Conservation (phyloP, 2,888 invertebrate species). For the Microctonus brassicae region DNA sequence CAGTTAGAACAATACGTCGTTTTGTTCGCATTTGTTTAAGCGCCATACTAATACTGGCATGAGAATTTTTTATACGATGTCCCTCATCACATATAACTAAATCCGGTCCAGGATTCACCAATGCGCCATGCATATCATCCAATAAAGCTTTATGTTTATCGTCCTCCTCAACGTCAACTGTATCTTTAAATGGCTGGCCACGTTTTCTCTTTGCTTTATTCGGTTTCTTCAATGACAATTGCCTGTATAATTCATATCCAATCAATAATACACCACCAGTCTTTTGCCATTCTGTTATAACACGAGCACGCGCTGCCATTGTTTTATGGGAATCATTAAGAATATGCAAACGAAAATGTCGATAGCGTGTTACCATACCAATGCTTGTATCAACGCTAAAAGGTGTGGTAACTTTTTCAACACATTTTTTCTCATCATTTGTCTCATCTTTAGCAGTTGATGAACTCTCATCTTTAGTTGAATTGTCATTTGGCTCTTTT, state of each 20-base stretch:
- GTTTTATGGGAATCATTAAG: constrained; percentile 96
- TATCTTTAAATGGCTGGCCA: constrained; percentile 70
- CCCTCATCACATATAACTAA: constrained; percentile 97
- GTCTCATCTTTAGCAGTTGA: constrained; percentile 49
- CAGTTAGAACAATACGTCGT: constrained; percentile 94
- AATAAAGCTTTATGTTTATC: constrained; percentile 80
- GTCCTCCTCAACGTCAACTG: constrained; percentile 73
- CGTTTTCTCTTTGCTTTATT: constrained; percentile 75
- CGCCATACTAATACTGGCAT: constrained; percentile 95
- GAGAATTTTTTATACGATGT: constrained; percentile 97
- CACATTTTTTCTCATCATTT: constrained; percentile 54
- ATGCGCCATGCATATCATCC: constrained; percentile 86
- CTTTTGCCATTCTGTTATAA: constrained; percentile 87
- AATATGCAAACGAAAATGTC: constrained; percentile 90
- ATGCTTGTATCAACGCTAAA: constrained; percentile 61
- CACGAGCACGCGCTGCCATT: constrained; percentile 87
- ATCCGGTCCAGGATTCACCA: constrained; percentile 94
- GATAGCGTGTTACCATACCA: constrained; percentile 71
- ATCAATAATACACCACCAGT: constrained; percentile 94
- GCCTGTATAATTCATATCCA: constrained; percentile 96
- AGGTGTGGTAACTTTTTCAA: constrained; percentile 61
- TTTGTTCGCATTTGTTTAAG: constrained; percentile 95
- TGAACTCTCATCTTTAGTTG: constrained; percentile 52
- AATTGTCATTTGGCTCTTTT: constrained; percentile 50
- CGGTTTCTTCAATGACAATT: constrained; percentile 85